phyloP scores from a whole-genome alignment of 2,113 vertebrate genomes.

The Corythornis madagascariensis region DNA sequence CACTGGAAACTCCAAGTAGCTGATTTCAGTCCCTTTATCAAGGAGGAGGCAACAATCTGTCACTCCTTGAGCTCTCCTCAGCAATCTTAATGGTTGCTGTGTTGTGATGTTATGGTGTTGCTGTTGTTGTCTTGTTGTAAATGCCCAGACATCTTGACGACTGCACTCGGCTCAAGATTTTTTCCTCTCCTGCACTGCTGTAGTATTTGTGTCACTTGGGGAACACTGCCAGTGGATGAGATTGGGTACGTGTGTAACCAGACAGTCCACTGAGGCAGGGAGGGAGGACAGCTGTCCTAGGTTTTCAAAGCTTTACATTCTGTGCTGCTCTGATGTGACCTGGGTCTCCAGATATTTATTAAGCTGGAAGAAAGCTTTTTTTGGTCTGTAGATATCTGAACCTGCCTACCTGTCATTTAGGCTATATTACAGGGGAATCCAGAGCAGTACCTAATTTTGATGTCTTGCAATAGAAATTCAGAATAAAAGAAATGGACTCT shows the following conservation, averaged over 20 bases:
- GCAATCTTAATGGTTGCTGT: neutral
- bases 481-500: neutral
- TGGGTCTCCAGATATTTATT: slow-evolving; percentile 21
- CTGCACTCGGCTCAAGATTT: neutral
- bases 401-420: neutral
- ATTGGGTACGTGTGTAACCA: slow-evolving; percentile 35
- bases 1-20: neutral
- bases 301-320: slow-evolving; percentile 56
- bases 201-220: slow-evolving; percentile 48
- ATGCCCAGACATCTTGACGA: slow-evolving; percentile 39
- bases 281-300: slow-evolving; percentile 58
- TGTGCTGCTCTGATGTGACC: slow-evolving; percentile 22
- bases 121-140: neutral
- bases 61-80: neutral
- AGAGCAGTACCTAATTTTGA: neutral
- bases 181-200: neutral
- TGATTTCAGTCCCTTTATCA: neutral
- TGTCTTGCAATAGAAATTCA: neutral
- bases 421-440: neutral
- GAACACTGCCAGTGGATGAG: slow-evolving; percentile 42
- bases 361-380: slow-evolving; percentile 33
- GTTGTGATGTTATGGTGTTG: neutral
- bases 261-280: neutral
- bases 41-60: fast-evolving
- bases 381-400: neutral